These are phyloP conservation scores for Platichthys flesus DNA, from an alignment of 2,113 vertebrate genomes.

Conservation along the genomic window DNA sequence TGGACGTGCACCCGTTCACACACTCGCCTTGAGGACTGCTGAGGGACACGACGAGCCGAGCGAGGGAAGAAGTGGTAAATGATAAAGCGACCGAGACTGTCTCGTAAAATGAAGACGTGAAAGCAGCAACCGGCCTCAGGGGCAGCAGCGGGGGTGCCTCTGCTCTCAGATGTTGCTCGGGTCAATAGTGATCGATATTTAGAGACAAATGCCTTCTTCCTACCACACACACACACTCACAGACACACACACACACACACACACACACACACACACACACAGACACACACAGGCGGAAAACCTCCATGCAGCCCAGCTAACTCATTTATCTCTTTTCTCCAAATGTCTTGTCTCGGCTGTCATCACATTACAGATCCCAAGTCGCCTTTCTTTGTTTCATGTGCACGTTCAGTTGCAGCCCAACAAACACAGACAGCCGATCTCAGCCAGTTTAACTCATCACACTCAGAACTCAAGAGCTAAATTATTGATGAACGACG, in stretches of 20 bases:
- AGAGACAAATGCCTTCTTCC: conserved; percentile 35
- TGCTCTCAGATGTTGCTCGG: conserved; percentile 34
- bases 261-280: conserved; percentile 14
- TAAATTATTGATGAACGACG: neutral
- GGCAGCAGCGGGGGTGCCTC: conserved; percentile 45
- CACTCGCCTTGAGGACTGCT: conserved; percentile 36
- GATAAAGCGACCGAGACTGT: conserved; percentile 45
- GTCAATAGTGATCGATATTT: conserved; percentile 62
- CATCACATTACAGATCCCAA: conserved; percentile 36
- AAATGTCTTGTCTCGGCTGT: conserved; percentile 34
- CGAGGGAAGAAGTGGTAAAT: conserved; percentile 24
- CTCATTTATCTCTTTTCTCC: conserved; percentile 32
- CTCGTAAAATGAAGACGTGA: conserved; percentile 54
- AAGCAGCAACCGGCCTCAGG: conserved; percentile 36
- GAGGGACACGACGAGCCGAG: conserved; percentile 35
- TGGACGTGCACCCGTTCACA: conserved; percentile 25
- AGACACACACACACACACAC: conserved; percentile 12
- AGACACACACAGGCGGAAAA: conserved; percentile 17
- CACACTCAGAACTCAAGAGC: neutral
- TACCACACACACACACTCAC: conserved; percentile 13
- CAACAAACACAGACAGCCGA: neutral
- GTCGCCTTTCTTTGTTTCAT: conserved; percentile 16
- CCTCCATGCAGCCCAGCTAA: conserved; percentile 10
- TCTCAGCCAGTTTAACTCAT: neutral
- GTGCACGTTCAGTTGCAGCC: conserved; percentile 27